Conservation (phyloP, 2,113 vertebrate genomes). For the Clarias macrocephalus region DNA sequence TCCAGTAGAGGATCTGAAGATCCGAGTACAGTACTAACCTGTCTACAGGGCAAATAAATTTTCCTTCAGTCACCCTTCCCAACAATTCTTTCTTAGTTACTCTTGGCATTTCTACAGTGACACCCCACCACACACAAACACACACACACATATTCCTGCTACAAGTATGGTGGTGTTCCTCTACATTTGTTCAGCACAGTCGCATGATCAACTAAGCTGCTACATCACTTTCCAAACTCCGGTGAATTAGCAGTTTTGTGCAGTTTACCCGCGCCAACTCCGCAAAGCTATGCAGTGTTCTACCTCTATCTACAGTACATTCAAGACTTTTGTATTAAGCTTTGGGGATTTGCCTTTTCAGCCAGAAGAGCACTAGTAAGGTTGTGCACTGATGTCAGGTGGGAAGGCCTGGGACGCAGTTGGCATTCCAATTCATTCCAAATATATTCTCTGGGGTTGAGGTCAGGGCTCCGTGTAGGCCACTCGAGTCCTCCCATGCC, state of each 20-base stretch:
- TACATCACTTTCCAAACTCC: neutral
- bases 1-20: too few relatives aligned
- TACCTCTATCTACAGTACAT: too few relatives aligned
- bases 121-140: conserved; percentile 4
- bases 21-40: neutral
- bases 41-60: neutral
- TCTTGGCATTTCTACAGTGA: neutral
- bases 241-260: neutral
- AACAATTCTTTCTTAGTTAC: neutral
- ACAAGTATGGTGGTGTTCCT: conserved; percentile 10
- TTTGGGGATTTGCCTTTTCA: too few relatives aligned
- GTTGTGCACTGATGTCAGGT: too few relatives aligned
- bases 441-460: too few relatives aligned
- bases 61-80: too few relatives aligned
- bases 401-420: too few relatives aligned
- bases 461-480: neutral
- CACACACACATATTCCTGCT: conserved; percentile 5
- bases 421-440: too few relatives aligned
- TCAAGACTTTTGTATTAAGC: neutral
- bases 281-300: neutral
- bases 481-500: neutral
- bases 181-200: neutral
- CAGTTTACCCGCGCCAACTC: neutral
- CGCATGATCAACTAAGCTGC: neutral
- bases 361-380: too few relatives aligned